phyloP scores from a whole-genome alignment of 2,113 vertebrate genomes.

The Polypterus bichir region DNA sequence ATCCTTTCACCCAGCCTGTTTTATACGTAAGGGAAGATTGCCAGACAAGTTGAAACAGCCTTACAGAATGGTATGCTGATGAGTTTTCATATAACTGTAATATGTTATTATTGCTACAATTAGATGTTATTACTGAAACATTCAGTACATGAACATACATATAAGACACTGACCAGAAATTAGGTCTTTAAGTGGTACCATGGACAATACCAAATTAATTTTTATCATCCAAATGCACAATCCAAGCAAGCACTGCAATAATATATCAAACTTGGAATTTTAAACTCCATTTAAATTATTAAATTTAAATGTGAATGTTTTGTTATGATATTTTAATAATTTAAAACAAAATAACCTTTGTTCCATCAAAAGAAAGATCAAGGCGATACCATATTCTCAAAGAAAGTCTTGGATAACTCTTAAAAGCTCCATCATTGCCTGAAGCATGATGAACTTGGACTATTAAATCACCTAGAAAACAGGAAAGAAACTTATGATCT shows the following conservation, averaged over 20 bases:
- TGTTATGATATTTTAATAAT: not conserved
- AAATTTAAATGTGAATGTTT: not conserved
- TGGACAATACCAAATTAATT: too few species aligned
- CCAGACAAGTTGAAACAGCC: too few species aligned
- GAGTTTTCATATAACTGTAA: too few species aligned
- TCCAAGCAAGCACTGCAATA: not conserved
- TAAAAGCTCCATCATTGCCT: constrained; percentile 63
- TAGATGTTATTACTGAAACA: too few species aligned
- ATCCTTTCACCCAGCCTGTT: too few species aligned
- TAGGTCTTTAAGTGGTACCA: too few species aligned
- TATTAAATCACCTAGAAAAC: constrained; percentile 56
- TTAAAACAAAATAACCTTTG: constrained; percentile 48
- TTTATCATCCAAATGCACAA: too few species aligned
- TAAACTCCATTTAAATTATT: not conserved
- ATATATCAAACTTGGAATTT: not conserved
- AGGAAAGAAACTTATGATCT: constrained; percentile 14
- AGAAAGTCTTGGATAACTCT: constrained; percentile 46
- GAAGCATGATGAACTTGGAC: constrained; percentile 64
- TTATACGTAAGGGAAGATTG: too few species aligned
- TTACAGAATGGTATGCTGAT: too few species aligned
- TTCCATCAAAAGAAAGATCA: constrained; percentile 59
- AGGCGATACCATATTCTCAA: constrained; percentile 71
- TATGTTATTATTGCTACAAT: too few species aligned
- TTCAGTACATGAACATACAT: too few species aligned
- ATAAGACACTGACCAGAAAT: too few species aligned